Evolutionary conservation across 1,140 invertebrate species (phyloP).

Genomic region (Papilio helenus): DNA sequence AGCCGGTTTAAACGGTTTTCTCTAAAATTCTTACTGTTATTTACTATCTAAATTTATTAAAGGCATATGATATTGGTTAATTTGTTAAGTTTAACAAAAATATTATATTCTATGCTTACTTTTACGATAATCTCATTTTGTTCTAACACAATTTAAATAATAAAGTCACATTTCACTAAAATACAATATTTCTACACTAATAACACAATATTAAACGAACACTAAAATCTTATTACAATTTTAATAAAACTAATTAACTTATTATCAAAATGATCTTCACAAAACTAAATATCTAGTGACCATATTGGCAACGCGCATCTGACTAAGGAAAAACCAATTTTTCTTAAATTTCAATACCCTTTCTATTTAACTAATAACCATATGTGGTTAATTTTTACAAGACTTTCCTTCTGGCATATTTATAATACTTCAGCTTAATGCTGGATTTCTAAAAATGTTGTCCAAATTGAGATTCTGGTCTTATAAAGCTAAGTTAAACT

Average conservation of each 20-base stretch:
- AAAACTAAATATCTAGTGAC: background rate
- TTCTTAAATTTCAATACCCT: slow-evolving; percentile 36
- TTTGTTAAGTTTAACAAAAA: background rate
- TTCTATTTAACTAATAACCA: slow-evolving; percentile 28
- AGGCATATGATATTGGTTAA: too few relatives aligned
- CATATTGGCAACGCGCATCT: slow-evolving; percentile 24
- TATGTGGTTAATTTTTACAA: background rate
- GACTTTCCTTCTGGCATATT: background rate
- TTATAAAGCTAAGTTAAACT: too few relatives aligned
- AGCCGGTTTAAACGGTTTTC: too few relatives aligned
- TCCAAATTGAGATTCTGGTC: too few relatives aligned
- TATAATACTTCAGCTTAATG: too few relatives aligned
- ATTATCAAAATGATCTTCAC: background rate
- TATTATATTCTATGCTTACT: background rate
- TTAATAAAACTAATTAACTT: background rate
- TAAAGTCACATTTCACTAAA: slow-evolving; percentile 13
- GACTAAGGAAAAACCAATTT: slow-evolving; percentile 35
- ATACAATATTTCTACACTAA: background rate
- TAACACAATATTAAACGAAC: background rate
- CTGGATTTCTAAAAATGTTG: too few relatives aligned
- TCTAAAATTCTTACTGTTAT: too few relatives aligned
- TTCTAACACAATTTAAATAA: background rate
- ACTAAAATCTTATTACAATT: background rate
- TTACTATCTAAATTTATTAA: too few relatives aligned
- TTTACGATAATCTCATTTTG: background rate